phyloP scores from a whole-genome alignment of 2,113 vertebrate genomes.

The Embiotoca jacksoni region DNA sequence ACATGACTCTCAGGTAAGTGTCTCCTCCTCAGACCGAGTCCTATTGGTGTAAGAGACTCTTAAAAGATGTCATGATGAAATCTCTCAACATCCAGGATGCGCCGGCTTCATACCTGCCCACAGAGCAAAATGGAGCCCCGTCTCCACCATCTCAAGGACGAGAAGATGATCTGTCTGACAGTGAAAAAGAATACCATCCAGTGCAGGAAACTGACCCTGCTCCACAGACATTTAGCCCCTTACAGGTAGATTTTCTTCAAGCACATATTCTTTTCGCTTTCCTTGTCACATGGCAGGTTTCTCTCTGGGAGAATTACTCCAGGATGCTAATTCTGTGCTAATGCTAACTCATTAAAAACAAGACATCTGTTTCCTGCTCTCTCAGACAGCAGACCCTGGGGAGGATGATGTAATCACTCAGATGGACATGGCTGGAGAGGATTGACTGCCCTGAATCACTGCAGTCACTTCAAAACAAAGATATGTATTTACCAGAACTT shows the following conservation, averaged over 20 bases:
- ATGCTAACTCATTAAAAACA: too few relatives aligned
- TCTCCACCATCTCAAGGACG: background rate
- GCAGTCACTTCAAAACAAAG: too few relatives aligned
- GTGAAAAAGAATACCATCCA: background rate
- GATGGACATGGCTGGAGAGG: too few relatives aligned
- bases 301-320: too few relatives aligned
- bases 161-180: background rate
- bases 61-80: background rate
- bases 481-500: too few relatives aligned
- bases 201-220: slow-evolving; percentile 52
- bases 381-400: too few relatives aligned
- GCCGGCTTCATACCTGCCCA: background rate
- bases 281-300: too few relatives aligned
- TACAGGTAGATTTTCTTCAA: slow-evolving; percentile 2
- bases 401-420: too few relatives aligned
- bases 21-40: background rate
- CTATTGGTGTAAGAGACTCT: background rate
- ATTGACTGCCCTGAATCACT: too few relatives aligned
- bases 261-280: too few relatives aligned
- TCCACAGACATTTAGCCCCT: background rate
- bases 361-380: too few relatives aligned
- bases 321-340: too few relatives aligned
- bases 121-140: background rate
- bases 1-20: slow-evolving; percentile 18
- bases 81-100: slow-evolving; percentile 5